phyloP scores from a whole-genome alignment of 2,888 invertebrate genomes.

The Neoitamus cyanurus region DNA sequence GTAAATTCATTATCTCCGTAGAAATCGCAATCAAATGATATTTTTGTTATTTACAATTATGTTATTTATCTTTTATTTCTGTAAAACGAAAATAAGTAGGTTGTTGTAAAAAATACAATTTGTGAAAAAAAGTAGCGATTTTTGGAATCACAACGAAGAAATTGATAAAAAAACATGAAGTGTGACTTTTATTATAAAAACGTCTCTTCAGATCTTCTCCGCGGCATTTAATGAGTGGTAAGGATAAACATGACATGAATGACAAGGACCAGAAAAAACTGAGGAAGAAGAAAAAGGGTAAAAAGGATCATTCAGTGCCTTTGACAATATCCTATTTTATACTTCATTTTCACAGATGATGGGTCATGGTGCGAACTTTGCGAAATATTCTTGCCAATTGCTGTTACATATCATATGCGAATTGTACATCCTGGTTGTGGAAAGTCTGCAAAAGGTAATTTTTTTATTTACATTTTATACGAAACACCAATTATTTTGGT shows the following conservation, averaged over 20 bases:
- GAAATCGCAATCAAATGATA: too few species aligned
- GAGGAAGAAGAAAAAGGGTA: conserved; percentile 63
- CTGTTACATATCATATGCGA: conserved; percentile 93
- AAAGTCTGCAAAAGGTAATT: conserved; percentile 76
- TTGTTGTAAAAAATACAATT: too few species aligned
- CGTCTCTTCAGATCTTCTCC: conserved; percentile 44
- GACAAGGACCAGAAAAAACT: conserved; percentile 63
- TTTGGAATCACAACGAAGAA: too few species aligned
- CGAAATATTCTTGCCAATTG: conserved; percentile 77
- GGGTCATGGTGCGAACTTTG: conserved; percentile 84
- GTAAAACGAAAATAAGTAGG: too few species aligned
- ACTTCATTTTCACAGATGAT: conserved; percentile 63
- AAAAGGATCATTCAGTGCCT: not conserved
- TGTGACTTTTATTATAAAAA: not conserved
- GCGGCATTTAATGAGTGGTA: conserved; percentile 50
- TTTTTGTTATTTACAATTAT: too few species aligned
- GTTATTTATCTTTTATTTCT: too few species aligned
- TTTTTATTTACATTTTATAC: not conserved
- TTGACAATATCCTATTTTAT: not conserved
- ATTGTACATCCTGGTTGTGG: conserved; percentile 92
- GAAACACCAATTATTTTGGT: too few species aligned
- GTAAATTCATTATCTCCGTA: too few species aligned
- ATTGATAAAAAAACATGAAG: too few species aligned
- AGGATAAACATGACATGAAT: conserved; percentile 53
- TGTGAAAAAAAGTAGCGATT: too few species aligned